These are phyloP conservation scores for Perithous albicinctus DNA, from an alignment of 2,888 invertebrate species.

Conservation along the genomic window DNA sequence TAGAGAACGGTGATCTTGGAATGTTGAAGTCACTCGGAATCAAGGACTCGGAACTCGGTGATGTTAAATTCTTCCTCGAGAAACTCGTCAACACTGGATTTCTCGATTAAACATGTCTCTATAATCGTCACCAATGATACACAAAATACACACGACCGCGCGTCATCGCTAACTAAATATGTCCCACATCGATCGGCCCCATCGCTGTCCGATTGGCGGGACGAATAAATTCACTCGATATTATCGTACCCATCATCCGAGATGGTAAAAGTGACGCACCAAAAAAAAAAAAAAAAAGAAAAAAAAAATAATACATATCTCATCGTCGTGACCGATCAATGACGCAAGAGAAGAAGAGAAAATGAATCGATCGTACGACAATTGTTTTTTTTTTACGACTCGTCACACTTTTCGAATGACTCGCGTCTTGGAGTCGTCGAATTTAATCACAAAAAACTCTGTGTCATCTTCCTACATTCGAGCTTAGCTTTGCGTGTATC, in stretches of 20 bases:
- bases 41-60: constrained; percentile 97
- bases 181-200: constrained; percentile 9
- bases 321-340: constrained; percentile 39
- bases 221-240: background rate
- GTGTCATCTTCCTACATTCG: constrained; percentile 68
- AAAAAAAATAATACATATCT: constrained; percentile 25
- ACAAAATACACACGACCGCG: constrained; percentile 15
- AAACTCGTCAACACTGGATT: constrained; percentile 98
- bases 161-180: constrained; percentile 66
- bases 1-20: constrained; percentile 97
- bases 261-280: constrained; percentile 38
- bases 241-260: constrained; percentile 29
- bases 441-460: constrained; percentile 58
- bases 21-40: constrained; percentile 97
- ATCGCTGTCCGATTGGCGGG: constrained; percentile 1
- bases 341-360: background rate
- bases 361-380: constrained; percentile 1
- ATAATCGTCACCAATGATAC: background rate
- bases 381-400: constrained; percentile 18
- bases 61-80: constrained; percentile 98
- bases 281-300: background rate
- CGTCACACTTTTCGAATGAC: constrained; percentile 37
- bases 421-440: constrained; percentile 21
- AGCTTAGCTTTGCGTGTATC: constrained; percentile 69
- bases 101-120: constrained; percentile 90